Percentiles rank a stretch among this genome's conserved stretches.
These are phyloP conservation scores for Pyrrhosoma nymphula DNA, from an alignment of 2,888 invertebrate species.

Conservation along the genomic window DNA sequence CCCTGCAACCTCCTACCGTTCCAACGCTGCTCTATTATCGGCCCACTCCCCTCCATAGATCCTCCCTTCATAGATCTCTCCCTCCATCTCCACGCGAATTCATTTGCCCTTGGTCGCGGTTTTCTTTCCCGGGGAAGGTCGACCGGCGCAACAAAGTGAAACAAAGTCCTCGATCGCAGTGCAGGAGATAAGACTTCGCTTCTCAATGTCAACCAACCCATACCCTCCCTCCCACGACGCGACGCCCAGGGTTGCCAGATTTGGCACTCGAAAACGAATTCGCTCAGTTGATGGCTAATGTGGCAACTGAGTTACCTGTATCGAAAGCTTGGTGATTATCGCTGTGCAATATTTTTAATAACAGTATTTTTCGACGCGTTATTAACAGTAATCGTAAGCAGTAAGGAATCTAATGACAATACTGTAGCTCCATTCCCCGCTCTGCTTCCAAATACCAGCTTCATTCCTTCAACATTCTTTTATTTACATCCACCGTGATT, in stretches of 20 bases:
- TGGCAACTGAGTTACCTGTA: no score
- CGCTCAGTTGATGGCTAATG: no score
- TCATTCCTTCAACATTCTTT: no score
- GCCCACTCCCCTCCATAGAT: not conserved
- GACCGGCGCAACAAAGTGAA: not conserved
- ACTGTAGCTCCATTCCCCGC: no score
- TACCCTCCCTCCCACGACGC: not conserved
- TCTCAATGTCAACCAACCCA: not conserved
- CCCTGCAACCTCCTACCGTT: not conserved
- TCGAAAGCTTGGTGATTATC: no score
- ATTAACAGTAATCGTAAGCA: no score
- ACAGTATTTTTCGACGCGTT: no score
- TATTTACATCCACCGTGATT: no score
- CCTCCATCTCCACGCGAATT: not conserved
- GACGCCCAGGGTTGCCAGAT: not conserved
- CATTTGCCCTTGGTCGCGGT: conserved; percentile 1
- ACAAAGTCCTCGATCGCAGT: not conserved
- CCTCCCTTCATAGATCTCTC: not conserved
- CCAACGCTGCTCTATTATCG: not conserved
- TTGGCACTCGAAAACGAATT: not conserved
- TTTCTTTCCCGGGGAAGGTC: conserved; percentile 20
- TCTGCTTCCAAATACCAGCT: no score
- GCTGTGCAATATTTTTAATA: no score
- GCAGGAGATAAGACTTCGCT: not conserved
- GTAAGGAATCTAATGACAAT: no score